phyloP scores from a whole-genome alignment of 2,888 invertebrate genomes.

The Drosophila borborema region DNA sequence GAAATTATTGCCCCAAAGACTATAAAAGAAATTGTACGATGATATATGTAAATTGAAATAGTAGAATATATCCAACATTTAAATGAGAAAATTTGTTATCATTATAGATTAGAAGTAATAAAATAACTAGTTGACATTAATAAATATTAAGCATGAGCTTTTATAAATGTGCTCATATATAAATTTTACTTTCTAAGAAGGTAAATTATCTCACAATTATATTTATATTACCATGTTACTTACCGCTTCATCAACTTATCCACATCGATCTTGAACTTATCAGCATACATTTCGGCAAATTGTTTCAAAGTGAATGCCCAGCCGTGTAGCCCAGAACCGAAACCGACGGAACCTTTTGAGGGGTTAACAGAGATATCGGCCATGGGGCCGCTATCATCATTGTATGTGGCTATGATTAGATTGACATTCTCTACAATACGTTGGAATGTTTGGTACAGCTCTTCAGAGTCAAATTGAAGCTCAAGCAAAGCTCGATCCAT shows the following conservation, averaged over 20 bases:
- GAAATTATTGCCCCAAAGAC: slow-evolving; percentile 99
- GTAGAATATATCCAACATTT: too few species aligned
- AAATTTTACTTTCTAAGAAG: too few species aligned
- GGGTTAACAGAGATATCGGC: slow-evolving; percentile 99
- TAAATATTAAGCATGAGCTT: too few species aligned
- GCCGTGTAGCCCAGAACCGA: slow-evolving; percentile 99
- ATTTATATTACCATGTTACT: slow-evolving; percentile 46
- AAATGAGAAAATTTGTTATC: too few species aligned
- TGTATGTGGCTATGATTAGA: slow-evolving; percentile 99
- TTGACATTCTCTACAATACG: slow-evolving; percentile 99
- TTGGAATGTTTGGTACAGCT: slow-evolving; percentile 99
- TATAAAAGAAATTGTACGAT: slow-evolving; percentile 24
- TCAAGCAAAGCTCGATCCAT: slow-evolving; percentile 99
- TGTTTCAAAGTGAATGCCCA: slow-evolving; percentile 99
- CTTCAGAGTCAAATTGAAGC: slow-evolving; percentile 97
- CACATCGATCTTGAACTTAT: slow-evolving; percentile 98
- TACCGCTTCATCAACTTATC: slow-evolving; percentile 97
- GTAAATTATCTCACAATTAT: too few species aligned
- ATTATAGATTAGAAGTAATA: too few species aligned
- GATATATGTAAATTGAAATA: neutral
- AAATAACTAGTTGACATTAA: too few species aligned
- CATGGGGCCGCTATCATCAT: slow-evolving; percentile 99
- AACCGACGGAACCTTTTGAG: slow-evolving; percentile 99
- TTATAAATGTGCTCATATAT: too few species aligned
- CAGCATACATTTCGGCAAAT: slow-evolving; percentile 99